These are phyloP conservation scores for Microcebus tavaratra DNA, from an alignment of 2,113 vertebrate species.

Conservation along the genomic window DNA sequence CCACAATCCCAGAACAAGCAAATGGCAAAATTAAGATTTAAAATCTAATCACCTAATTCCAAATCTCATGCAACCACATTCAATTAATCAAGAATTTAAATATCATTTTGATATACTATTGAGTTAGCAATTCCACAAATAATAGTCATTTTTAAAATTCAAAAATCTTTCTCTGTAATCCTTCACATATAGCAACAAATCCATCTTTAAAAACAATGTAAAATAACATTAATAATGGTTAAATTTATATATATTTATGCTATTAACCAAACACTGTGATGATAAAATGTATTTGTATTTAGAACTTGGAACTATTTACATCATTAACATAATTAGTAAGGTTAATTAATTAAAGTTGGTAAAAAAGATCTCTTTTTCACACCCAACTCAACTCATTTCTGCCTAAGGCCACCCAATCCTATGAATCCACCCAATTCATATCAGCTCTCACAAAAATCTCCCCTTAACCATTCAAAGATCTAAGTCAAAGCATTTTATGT, in stretches of 20 bases:
- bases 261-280: background rate
- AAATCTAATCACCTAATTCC: slow-evolving; percentile 21
- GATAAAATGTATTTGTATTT: background rate
- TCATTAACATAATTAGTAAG: background rate
- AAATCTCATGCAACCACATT: slow-evolving; percentile 19
- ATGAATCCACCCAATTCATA: background rate
- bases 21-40: background rate
- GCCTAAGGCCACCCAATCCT: background rate
- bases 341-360: background rate
- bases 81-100: slow-evolving; percentile 33
- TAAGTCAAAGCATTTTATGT: background rate
- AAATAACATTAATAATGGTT: background rate
- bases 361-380: background rate
- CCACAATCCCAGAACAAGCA: background rate
- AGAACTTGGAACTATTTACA: background rate
- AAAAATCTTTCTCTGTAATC: background rate
- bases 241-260: background rate
- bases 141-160: background rate
- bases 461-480: background rate
- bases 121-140: slow-evolving; percentile 5
- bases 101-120: background rate
- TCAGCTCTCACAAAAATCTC: background rate
- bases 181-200: background rate
- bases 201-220: background rate
- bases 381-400: background rate